Evolutionary conservation across 2,888 invertebrate species (phyloP), one percentile per base, ranked within the genome.

Genomic region (Cataglyphis altisquamis): DNA sequence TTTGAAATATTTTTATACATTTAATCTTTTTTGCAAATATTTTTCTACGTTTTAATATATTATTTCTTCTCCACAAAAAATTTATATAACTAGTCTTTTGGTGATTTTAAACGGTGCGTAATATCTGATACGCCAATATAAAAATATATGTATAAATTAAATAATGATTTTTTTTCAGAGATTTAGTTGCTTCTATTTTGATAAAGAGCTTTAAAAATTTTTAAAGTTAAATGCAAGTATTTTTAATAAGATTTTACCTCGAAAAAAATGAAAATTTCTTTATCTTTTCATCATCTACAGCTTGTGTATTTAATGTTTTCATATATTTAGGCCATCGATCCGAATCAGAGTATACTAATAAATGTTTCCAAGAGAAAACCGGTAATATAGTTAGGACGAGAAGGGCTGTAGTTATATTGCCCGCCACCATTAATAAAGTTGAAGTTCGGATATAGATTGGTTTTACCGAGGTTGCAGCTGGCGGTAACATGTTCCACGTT

Each of bases 341-440:
- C 6, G 32, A 60, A 80, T 60, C 60, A 18, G 12, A 9, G 36
- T 18, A 25, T 78, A 70, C 60, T 32, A 80, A 80, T 78, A 78
- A 78, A 68, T 10, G 32, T 81, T 73, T 67, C 21, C 60, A 60
- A 29, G 48, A 52, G 84, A 72, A 64, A 77, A 70, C 55, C 68
- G 32, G 81, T 90, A 90, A 90, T 88, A 85, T 83, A 85, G 87
- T 90, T 89, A 90, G 81, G 84, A 88, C 84, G 75, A 70, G 83
- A 88, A 84, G 72, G 84, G 85, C 87, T 86, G 70, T 78, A 48
- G 91, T 91, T 92, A 92, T 92, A 93, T 93, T 91, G 92, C 92
- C 84, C 81, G 89, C 45, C 86, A 90, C 91, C 91, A 93, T 93
- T 93, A 93, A 94, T 94, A 93, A 93, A 89, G 88, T 88, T 91